Evolutionary conservation across 2,113 vertebrate genomes (phyloP), one percentile per base, ranked within the genome.

Genomic region (Eublepharis macularius): DNA sequence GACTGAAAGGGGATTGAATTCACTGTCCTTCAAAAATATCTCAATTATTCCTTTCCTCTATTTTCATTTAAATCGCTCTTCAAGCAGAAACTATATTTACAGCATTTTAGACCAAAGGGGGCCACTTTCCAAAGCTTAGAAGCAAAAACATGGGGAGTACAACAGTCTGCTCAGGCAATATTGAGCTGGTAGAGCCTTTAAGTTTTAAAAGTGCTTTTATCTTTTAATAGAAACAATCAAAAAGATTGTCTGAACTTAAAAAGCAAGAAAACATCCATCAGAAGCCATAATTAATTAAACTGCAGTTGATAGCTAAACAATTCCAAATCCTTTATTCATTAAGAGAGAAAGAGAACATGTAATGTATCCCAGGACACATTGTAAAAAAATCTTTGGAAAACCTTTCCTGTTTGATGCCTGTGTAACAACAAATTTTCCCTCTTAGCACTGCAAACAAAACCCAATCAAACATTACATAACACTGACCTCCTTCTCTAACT

Each of bases 21-120:
- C 77, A 41, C 11, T 57, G 39, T 79, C 86, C 86, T 86, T 1
- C 47, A 63, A 79, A 85, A 80, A 80, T 49, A 39, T 39, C 11
- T 80, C 86, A 84, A 87, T 77, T 90, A 21, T 68, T 32, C 43
- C 32, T 14, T 84, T 77, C 85, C 86, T 82, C 85, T 57, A 80
- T 91, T 81, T 90, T 91, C 63, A 49, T 86, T 92, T 94, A 91
- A 80, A 90, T 85, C 85, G 80, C 49, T 32, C 47, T 86, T 75
- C 21, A 41, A 87, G 66, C 14, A 57, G 43, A 54, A 82, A 91
- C 70, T 84, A 83, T 43, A 66, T 26, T 81, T 73, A 83, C 84
- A 90, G 84, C 57, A 79, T 85, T 69, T 43, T 32, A 87, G 69
- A 60, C 86, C 81, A 65, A 68, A 80, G 90, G 77, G 34, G 65